Base-by-base conservation (phyloP, 1,140 invertebrate species). In the Zaprionus ghesquierei region DNA sequence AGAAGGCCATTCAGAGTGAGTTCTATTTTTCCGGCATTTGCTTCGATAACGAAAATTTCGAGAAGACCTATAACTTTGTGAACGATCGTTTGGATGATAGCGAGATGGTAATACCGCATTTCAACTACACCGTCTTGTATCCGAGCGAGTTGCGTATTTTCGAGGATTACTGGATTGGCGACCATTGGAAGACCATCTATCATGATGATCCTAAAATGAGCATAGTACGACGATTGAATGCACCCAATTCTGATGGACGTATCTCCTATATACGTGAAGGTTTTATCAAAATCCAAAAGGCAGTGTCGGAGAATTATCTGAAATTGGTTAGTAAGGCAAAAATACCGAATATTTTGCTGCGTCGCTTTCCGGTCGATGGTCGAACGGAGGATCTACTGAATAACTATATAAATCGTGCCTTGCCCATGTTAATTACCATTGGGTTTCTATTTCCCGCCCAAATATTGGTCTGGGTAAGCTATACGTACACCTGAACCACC, bases 361-460 rank as follows among this genome's bases (percentile, higher is more conserved):
- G 82, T 3, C 65, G 82, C 9, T 87, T 87, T 31, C 82, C 82
- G 6, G 60, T 84, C 12, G 35, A 73, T 20, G 72, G 51, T 0
- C 29, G 41, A 3, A 59, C 49, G 5, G 49, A 74, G 46, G 82
- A 87, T 35, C 66, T 79, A 0, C 12, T 77, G 2, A 38, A 68
- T 22, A 8, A 4, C 29, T 55, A 53, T 6, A 20, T 77, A 0
- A 50, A 62, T 38, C 68, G 20, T 3, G 59, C 61, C 1, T 18
- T 89, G 5, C 27, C 76, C 0, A 1, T 89, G 12, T 29, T 87
- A 0, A 33, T 89, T 3, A 44, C 73, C n/a, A 15, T 89, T 5
- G 82, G 84, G 4, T 87, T 58, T 18, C 29, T 89, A 13, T 87
- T 84, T 72, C 84, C 79, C 2, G 22, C 72, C 6, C 79, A 89